Evolutionary conservation across 2,888 invertebrate genomes (phyloP), one percentile per base, ranked within the genome.

Genomic region (Dryobotodes eremita): DNA sequence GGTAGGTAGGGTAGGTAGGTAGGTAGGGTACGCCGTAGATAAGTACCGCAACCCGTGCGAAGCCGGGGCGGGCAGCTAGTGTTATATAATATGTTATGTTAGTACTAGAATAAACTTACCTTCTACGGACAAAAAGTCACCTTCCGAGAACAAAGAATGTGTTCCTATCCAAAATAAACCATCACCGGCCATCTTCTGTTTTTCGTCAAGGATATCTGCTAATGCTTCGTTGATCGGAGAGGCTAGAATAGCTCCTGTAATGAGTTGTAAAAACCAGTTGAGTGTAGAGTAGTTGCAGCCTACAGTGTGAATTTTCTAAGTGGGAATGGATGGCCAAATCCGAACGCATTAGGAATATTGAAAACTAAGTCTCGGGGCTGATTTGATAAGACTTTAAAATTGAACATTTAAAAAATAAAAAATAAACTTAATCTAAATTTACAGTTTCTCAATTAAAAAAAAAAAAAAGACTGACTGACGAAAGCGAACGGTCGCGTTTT

Each of bases 81-180:
- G n/a, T n/a, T n/a, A n/a, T n/a, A n/a, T 48, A 0, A 3, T 23
- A 23, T 53, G 23, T 53, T 53, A 23, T 2, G n/a, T 6, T 23
- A 36, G 36, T 36, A 42, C 15, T 42, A 15, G 8, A 36, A n/a
- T n/a, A 15, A 15, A 64, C 23, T 73, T 17, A 76, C 74, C 76
- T 64, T 76, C 76, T 15, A 55, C 20, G 15, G 74, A 76, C n/a
- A 76, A n/a, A 53, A 55, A 76, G 31, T 64, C 62, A n/a, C 62
- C 31, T 46, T 73, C 74, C n/a, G 74, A 76, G 53, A 73, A 76
- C 53, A 76, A 64, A n/a, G 76, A 62, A 46, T 76, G 76, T 31
- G 62, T 62, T 73, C 76, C 76, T 20, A 55, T 55, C 50, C 72
- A 76, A 13, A 76, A 3, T 3, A 11, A 6, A 15, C 62, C 20